phyloP scores from a whole-genome alignment of 2,113 vertebrate species.

The Amazona guildingii region DNA sequence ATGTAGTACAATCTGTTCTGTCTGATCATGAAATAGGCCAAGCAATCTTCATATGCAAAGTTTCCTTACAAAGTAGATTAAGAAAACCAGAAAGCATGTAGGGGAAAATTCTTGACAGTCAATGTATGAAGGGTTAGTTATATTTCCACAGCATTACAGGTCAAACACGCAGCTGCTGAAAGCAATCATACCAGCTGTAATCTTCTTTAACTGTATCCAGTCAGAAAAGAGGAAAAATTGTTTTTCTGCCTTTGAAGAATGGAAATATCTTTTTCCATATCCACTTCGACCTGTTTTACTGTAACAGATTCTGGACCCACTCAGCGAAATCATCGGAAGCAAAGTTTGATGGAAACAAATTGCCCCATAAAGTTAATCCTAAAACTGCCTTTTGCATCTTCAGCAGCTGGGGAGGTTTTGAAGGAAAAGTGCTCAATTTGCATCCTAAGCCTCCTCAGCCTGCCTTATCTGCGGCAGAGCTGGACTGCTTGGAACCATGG shows the following conservation, averaged over 20 bases:
- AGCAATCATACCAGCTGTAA: slow-evolving; percentile 29
- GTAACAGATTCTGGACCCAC: background rate
- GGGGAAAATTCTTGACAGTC: background rate
- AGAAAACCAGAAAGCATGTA: background rate
- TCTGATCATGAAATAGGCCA: background rate
- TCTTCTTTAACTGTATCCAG: slow-evolving; percentile 38
- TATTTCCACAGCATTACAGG: slow-evolving; percentile 23
- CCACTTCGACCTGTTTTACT: slow-evolving; percentile 26
- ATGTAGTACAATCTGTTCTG: background rate
- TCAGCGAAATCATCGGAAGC: background rate
- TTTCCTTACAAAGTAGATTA: background rate
- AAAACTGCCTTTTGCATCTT: slow-evolving; percentile 28
- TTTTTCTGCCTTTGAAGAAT: slow-evolving; percentile 52
- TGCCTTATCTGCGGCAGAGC: slow-evolving; percentile 21
- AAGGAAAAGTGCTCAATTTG: slow-evolving; percentile 7
- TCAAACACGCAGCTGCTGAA: background rate
- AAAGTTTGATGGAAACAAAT: slow-evolving; percentile 26
- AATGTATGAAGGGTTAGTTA: background rate
- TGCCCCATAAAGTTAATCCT: background rate
- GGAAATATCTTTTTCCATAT: slow-evolving; percentile 13
- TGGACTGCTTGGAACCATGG: background rate
- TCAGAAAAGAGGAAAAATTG: slow-evolving; percentile 48
- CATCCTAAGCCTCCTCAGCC: background rate
- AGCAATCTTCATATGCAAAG: background rate
- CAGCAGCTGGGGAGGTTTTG: background rate